Base-by-base conservation (phyloP, 2,888 invertebrate genomes). In the Zygogramma bicolorata region DNA sequence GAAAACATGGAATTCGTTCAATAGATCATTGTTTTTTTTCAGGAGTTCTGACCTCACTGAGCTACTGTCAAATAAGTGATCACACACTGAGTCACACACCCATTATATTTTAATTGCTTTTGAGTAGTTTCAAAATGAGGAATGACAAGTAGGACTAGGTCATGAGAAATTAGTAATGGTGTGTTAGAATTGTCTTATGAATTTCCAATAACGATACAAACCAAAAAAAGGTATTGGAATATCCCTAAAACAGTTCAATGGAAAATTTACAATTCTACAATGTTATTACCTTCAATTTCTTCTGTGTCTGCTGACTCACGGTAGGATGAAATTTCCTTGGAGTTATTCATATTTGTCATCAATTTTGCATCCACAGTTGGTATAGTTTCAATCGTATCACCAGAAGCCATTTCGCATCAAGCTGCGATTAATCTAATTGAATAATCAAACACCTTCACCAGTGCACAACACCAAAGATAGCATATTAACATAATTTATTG, bases 331-430 rank as follows among this genome's bases (percentile, higher is more conserved):
- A 90, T 86, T 79, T 89, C 89, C 78, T 89, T 90, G 75, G 88
- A 90, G 83, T 91, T 90, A 84, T 91, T 92, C 87, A 82, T 82
- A 77, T 80, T 82, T 68, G 81, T 79, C 68, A 78, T 74, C 74
- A 89, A 88, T 84, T 91, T 90, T 86, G 91, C 90, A 88, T 93
- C 94, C 88, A 93, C 90, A 80, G 90, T 88, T 90, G 94, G 94
- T 75, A 95, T 94, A 87, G 92, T 92, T 89, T 94, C 94, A 86
- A 92, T 89, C 85, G 89, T 92, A 89, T 94, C 94, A 86, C 94
- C 94, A 88, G 94, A 94, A 91, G 94, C 95, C 95, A 95, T 95
- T 89, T 72, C 60, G 31, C 61, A 49, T 29, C 25, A 10, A 29
- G 25, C 66, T 66, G 66, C 57, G 66, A 57, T 49, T 63, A 69